Evolutionary conservation across 2,113 vertebrate genomes (phyloP).

Genomic region (Phrynocephalus versicolor): DNA sequence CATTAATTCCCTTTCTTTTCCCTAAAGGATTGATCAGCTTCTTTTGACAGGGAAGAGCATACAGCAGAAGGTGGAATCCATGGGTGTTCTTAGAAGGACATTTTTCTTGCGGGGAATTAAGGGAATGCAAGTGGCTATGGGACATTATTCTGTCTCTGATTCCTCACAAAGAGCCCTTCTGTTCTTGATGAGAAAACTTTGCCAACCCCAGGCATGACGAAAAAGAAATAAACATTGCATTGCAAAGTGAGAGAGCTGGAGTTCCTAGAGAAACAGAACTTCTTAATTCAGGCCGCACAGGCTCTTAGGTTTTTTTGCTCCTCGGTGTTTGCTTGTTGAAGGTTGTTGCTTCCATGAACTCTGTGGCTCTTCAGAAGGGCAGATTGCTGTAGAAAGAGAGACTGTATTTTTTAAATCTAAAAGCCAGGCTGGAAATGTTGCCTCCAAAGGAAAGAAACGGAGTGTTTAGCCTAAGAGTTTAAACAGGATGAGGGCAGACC

Average conservation of each 20-base stretch:
- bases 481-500: not conserved
- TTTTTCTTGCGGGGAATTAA: not conserved
- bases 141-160: not conserved
- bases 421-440: not conserved
- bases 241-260: not conserved
- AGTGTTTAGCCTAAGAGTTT: not conserved
- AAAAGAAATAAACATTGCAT: conserved; percentile 65
- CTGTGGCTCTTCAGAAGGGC: not conserved
- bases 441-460: not conserved
- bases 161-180: conserved; percentile 56
- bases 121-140: no score
- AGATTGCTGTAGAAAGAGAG: not conserved
- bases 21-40: not conserved
- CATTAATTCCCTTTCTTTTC: not conserved
- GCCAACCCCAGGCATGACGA: conserved; percentile 45
- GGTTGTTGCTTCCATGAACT: conserved; percentile 43
- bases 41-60: not conserved
- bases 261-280: conserved; percentile 56
- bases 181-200: conserved; percentile 50
- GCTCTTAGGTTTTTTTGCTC: conserved; percentile 53
- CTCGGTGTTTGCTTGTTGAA: conserved; percentile 52
- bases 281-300: conserved; percentile 49
- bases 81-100: conserved; percentile 27
- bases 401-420: not conserved
- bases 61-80: not conserved